phyloP scores from a whole-genome alignment of 2,797 vertebrate genomes.

The Mustela erminea region DNA sequence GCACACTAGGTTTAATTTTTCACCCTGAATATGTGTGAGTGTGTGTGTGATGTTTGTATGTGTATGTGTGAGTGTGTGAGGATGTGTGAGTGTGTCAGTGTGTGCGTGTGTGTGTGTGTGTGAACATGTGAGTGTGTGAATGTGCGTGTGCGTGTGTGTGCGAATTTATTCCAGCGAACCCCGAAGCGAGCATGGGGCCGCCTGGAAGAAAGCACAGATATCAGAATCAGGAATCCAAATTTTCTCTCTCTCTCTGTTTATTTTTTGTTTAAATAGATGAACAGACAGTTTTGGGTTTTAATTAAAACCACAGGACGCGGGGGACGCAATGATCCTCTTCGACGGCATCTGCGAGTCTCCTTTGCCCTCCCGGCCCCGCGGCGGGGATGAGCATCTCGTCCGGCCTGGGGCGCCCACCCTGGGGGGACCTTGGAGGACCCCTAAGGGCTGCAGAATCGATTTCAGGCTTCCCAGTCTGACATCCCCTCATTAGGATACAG shows the following conservation, averaged over 20 bases:
- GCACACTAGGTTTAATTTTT: fast-evolving
- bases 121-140: too few species aligned
- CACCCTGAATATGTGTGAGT: background rate
- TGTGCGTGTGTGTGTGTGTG: too few species aligned
- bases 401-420: background rate
- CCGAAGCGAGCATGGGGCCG: fast-evolving
- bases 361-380: background rate
- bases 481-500: background rate
- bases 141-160: fast-evolving
- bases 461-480: background rate
- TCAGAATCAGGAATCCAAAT: background rate
- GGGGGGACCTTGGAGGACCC: fast-evolving
- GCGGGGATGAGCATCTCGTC: too few species aligned
- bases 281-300: background rate
- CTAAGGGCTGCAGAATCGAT: fast-evolving
- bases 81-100: too few species aligned
- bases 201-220: background rate
- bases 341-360: background rate
- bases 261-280: background rate
- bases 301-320: background rate
- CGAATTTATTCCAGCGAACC: background rate
- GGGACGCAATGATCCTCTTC: background rate
- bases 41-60: too few species aligned
- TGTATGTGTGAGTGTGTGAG: too few species aligned
- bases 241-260: background rate